A percentile compares a stretch with the other conserved stretches of the same genome.
phyloP scores from a whole-genome alignment of 53 echinoderm and acorn worm genomes.

The Echinarachnius parma region DNA sequence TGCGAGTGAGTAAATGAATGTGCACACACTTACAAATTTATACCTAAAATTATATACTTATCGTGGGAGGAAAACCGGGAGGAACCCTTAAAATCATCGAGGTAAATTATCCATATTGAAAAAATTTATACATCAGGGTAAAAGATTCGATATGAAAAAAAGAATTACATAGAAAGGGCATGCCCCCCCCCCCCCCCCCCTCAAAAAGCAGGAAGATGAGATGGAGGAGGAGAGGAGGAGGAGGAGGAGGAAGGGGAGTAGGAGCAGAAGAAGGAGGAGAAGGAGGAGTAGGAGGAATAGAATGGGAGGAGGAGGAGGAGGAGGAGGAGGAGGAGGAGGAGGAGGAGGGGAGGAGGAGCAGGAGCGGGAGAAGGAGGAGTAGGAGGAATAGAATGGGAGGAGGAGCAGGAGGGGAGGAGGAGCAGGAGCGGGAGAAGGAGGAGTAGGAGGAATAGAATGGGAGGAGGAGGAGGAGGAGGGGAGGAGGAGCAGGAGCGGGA shows the following conservation, averaged over 20 bases:
- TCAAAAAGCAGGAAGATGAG: neutral
- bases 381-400: neutral
- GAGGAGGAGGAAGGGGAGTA: neutral
- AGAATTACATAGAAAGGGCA: too few species aligned
- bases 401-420: neutral
- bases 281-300: constrained; percentile 2
- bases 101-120: too few species aligned
- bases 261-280: neutral
- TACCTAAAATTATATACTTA: too few species aligned
- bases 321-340: neutral
- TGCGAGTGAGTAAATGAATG: too few species aligned
- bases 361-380: too few species aligned
- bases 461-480: neutral
- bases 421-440: neutral
- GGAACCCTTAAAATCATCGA: too few species aligned
- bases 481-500: neutral
- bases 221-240: neutral
- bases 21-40: too few species aligned
- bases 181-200: too few species aligned
- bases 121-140: too few species aligned
- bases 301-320: too few species aligned
- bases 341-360: neutral
- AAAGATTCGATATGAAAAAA: too few species aligned
- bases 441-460: neutral
- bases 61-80: too few species aligned